phyloP scores from a whole-genome alignment of 2,797 vertebrate genomes.

The Paguma larvata region DNA sequence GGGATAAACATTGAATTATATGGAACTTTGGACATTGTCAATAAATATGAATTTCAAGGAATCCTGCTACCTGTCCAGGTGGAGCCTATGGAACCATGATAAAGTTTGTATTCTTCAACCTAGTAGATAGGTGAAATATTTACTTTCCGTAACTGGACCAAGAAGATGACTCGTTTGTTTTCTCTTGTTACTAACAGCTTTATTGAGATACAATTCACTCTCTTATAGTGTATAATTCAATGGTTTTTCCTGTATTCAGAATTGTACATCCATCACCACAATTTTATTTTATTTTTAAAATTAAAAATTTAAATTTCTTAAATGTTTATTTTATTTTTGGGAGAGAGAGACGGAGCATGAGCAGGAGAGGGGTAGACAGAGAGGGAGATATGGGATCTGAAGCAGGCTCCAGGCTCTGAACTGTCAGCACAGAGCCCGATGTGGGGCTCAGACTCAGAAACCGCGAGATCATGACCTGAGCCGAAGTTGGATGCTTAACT shows the following conservation, averaged over 20 bases:
- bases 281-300: background rate
- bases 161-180: background rate
- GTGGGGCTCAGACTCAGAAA: too few relatives aligned
- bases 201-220: background rate
- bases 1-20: background rate
- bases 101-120: background rate
- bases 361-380: too few relatives aligned
- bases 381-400: too few relatives aligned
- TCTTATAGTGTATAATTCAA: background rate
- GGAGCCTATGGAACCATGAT: background rate
- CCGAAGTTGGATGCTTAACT: too few relatives aligned
- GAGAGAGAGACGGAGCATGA: too few relatives aligned
- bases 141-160: background rate
- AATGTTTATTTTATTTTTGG: too few relatives aligned
- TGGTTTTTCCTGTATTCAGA: background rate
- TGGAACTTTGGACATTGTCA: background rate
- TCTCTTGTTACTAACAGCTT: background rate
- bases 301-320: too few relatives aligned
- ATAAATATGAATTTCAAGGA: background rate
- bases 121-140: background rate
- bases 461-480: too few relatives aligned
- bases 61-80: background rate
- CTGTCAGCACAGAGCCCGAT: too few relatives aligned
- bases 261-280: background rate
- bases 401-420: too few relatives aligned